Conservation (phyloP, 2,797 vertebrate genomes). For the Cottoperca gobio region DNA sequence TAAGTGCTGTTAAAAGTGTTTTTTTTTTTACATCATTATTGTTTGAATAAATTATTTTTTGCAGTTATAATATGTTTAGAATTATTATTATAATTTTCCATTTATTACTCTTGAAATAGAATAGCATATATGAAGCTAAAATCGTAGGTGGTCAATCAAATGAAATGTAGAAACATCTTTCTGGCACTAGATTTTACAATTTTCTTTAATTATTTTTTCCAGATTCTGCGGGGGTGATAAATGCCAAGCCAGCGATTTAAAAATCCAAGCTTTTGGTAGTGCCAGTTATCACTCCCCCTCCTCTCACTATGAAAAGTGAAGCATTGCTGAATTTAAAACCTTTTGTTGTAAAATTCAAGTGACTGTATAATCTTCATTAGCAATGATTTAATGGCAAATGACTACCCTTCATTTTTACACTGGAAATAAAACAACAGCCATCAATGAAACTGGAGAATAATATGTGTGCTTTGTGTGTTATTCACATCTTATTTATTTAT, state of each 20-base stretch:
- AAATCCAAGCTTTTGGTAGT: neutral
- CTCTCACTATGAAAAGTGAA: neutral
- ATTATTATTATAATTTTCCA: neutral
- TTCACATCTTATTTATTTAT: neutral
- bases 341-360: neutral
- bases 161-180: neutral
- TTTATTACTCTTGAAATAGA: neutral
- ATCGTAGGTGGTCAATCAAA: neutral
- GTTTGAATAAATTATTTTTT: neutral
- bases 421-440: constrained; percentile 26
- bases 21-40: neutral
- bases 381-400: neutral
- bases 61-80: neutral
- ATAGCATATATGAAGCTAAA: neutral
- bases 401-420: neutral
- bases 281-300: neutral
- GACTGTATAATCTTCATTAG: neutral
- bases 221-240: neutral
- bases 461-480: neutral
- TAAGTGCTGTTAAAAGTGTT: neutral
- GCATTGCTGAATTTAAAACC: neutral
- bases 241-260: neutral
- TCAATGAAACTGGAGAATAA: neutral
- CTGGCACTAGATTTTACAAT: neutral
- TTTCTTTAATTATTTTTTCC: neutral